Percentiles rank a stretch among this genome's conserved stretches.
Conservation (phyloP, 2,888 invertebrate genomes). For the Omphaloscelis lunosa region DNA sequence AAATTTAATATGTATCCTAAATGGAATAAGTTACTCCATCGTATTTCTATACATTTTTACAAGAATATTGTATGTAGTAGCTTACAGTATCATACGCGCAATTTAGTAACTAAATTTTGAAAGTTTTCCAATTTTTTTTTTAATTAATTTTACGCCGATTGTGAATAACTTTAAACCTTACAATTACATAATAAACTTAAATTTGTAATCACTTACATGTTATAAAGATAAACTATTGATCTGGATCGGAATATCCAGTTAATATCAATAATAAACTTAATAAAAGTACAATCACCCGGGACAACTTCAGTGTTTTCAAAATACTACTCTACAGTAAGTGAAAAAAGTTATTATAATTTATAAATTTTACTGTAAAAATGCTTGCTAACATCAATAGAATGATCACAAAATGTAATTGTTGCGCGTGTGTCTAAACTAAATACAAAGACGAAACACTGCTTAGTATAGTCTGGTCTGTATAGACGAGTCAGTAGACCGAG, state of each 20-base stretch:
- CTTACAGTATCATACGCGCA: constrained; percentile 37
- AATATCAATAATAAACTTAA: constrained; percentile 36
- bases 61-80: constrained; percentile 45
- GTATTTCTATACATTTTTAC: constrained; percentile 59
- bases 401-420: constrained; percentile 39
- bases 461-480: constrained; percentile 17
- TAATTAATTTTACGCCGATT: constrained; percentile 20
- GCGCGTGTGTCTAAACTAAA: constrained; percentile 37
- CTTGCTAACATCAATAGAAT: constrained; percentile 48
- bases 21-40: constrained; percentile 43
- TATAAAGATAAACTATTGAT: constrained; percentile 31
- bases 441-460: constrained; percentile 37
- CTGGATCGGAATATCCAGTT: constrained; percentile 32
- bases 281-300: constrained; percentile 22
- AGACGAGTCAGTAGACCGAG: constrained; percentile 19
- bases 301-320: constrained; percentile 35
- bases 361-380: constrained; percentile 48
- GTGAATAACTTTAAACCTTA: constrained; percentile 48
- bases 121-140: constrained; percentile 5
- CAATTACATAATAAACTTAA: constrained; percentile 48
- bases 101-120: constrained; percentile 17
- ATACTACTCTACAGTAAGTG: constrained; percentile 34
- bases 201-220: constrained; percentile 50
- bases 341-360: constrained; percentile 25
- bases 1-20: constrained; percentile 41